Evolutionary conservation across 2,888 invertebrate genomes (phyloP), one percentile per base, ranked within the genome.

Genomic region (Thymelicus acteon): DNA sequence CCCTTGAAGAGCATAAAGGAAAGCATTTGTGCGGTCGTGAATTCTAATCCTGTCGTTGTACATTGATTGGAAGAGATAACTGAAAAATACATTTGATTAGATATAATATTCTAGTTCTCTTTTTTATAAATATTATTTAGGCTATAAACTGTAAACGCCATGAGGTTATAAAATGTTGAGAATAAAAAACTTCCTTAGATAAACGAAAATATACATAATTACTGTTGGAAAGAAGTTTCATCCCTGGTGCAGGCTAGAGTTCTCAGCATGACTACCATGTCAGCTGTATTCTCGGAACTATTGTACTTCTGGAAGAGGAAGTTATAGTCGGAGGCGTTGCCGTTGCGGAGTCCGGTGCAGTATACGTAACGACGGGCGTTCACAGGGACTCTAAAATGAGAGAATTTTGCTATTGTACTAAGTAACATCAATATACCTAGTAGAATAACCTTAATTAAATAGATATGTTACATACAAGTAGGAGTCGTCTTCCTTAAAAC

Each of bases 291-390:
- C 12, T 95, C 85, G 0, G 95, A 95, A 0, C 93, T 82, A 67
- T 94, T 94, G 64, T 95, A 96, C 71, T 89, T 86, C 0, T 89
- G 62, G 89, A 94, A 95, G 40, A 96, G 89, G 86, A 95, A 96
- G 13, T 95, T 76, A 95, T 96, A 97, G 78, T 96, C 96, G 0
- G 84, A 79, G 0, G 83, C 80, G 7, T 92, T 84, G 0, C 96
- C 96, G 54, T 95, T 77, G 58, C 92, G 92, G 0, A 96, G 82
- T 24, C 95, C 96, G 7, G 91, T 87, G 81, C 96, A 96, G 84
- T 96, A 96, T 0, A 95, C 95, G n/a, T 94, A 89, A 0, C 93
- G 89, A 69, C 95, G 95, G 24, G 95, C 86, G 75, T 96, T 96
- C 0, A 94, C 94, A n/a, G 95, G 93, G 0, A 96, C 93, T 60